These are phyloP conservation scores for Vulpes ferrilata DNA, from an alignment of 2,113 vertebrate species.

Conservation along the genomic window DNA sequence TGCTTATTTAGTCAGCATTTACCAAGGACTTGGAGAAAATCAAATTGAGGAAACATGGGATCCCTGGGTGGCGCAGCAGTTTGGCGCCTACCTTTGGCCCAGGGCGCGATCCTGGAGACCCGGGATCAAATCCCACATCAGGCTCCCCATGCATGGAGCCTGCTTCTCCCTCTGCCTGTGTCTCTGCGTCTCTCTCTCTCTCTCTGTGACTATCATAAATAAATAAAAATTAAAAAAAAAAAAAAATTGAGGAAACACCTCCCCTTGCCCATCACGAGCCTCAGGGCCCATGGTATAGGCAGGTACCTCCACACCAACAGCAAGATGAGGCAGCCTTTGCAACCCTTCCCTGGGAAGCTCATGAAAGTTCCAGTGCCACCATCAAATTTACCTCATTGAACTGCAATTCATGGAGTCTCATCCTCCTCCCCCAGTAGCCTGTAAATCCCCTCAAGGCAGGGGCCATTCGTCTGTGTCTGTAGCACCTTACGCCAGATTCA, in stretches of 20 bases:
- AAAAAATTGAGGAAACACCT: background rate
- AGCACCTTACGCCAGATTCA: background rate
- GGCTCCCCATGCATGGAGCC: too few relatives aligned
- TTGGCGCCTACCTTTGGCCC: too few relatives aligned
- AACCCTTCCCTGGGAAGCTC: background rate
- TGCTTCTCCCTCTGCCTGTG: too few relatives aligned
- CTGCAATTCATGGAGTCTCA: background rate
- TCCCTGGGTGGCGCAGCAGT: too few relatives aligned
- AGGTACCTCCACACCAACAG: background rate
- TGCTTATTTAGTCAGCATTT: background rate
- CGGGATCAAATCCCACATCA: too few relatives aligned
- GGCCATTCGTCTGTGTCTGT: background rate
- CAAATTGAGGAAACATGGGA: background rate
- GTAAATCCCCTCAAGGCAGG: background rate
- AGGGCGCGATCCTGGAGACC: too few relatives aligned
- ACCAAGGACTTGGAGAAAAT: background rate
- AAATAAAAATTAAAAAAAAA: too few relatives aligned
- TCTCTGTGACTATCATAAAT: too few relatives aligned
- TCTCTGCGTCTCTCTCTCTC: too few relatives aligned
- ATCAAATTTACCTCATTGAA: background rate
- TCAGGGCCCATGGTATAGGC: fast-evolving
- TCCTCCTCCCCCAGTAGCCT: background rate
- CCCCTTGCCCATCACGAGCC: too few relatives aligned
- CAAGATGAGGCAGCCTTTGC: background rate
- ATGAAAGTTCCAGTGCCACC: background rate